phyloP scores from a whole-genome alignment of 2,113 vertebrate genomes.

The Eulemur rufifrons region DNA sequence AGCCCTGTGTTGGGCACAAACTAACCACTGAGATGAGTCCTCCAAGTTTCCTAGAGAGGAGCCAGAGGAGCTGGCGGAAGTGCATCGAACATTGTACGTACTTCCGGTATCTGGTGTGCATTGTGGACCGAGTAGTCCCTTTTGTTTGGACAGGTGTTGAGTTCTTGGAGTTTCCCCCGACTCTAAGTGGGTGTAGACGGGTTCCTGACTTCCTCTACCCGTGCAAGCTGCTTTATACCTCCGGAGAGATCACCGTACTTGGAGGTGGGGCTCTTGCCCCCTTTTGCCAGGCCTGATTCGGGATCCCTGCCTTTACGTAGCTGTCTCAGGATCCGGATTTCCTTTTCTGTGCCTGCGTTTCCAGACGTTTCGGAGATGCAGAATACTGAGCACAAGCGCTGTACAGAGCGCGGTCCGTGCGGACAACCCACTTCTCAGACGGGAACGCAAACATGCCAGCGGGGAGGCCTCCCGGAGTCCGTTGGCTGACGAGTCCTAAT shows the following conservation, averaged over 20 bases:
- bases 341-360: neutral
- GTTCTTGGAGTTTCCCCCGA: fast-evolving
- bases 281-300: neutral
- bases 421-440: neutral
- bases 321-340: neutral
- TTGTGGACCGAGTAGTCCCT: fast-evolving
- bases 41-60: neutral
- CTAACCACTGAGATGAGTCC: neutral
- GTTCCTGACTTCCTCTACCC: fast-evolving
- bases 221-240: no score
- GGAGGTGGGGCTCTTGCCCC: neutral
- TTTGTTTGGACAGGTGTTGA: neutral
- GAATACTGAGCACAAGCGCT: neutral
- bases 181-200: no score
- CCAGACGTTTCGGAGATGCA: neutral
- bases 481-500: neutral
- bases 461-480: neutral
- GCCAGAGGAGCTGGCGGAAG: fast-evolving
- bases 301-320: neutral
- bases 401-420: neutral
- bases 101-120: neutral
- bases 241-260: no score
- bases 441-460: neutral
- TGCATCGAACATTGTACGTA: fast-evolving
- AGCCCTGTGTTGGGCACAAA: fast-evolving